These are phyloP conservation scores for Polypedilum pembai DNA, from an alignment of 1,140 invertebrate species.

Conservation along the genomic window DNA sequence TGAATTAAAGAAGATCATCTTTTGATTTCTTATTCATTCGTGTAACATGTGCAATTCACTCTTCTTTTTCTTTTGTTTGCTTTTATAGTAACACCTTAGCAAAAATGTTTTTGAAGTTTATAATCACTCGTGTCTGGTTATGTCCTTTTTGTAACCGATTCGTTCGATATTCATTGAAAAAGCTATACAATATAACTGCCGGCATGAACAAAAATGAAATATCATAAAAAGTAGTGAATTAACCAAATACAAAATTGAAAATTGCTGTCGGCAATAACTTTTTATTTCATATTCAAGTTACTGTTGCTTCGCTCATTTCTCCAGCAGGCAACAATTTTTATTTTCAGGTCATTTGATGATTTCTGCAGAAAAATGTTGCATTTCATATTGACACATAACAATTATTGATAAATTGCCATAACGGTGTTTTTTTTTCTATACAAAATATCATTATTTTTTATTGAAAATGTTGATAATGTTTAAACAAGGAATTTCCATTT, in stretches of 20 bases:
- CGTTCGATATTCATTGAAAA: neutral
- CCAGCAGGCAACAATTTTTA: neutral
- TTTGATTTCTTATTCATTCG: neutral
- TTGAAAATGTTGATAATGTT: no score
- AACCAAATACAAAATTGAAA: neutral
- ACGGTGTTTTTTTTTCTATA: neutral
- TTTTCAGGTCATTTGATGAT: constrained; percentile 7
- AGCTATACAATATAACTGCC: neutral
- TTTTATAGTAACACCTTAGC: neutral
- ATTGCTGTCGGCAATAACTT: constrained; percentile 19
- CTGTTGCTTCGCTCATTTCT: neutral
- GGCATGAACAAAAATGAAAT: neutral
- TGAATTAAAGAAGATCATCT: constrained; percentile 3
- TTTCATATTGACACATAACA: constrained; percentile 23
- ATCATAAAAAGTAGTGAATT: neutral
- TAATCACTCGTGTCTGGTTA: neutral
- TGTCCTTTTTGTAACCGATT: neutral
- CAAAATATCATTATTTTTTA: no score
- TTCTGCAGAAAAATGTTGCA: constrained; percentile 16
- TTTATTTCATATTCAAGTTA: neutral
- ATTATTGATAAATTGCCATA: constrained; percentile 24
- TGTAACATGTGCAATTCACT: constrained; percentile 23
- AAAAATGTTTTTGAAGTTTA: neutral
- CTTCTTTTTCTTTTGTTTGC: neutral
- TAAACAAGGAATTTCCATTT: no score